Evolutionary conservation across 2,888 invertebrate species (phyloP).

Genomic region (Blastobasis adustella): DNA sequence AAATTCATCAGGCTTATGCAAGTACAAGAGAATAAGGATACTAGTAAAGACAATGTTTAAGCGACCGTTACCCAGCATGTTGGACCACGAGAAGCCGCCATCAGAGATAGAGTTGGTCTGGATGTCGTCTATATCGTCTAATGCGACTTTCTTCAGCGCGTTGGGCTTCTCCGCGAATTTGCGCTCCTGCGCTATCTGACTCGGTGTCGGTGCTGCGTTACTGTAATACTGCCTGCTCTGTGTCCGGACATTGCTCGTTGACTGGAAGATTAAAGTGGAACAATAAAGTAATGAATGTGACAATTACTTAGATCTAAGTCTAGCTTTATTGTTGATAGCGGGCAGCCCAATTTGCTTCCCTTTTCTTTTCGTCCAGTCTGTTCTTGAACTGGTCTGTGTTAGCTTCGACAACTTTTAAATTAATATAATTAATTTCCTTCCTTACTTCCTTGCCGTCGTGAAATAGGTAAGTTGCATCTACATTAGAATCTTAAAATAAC

Average conservation of each 20-base stretch:
- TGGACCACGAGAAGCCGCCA: conserved; percentile 90
- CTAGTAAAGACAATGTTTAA: no score
- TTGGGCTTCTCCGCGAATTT: conserved; percentile 94
- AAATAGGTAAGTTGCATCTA: neutral
- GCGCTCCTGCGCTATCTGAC: conserved; percentile 74
- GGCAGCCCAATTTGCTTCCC: no score
- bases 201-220: conserved; percentile 51
- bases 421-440: neutral
- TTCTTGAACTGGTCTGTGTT: no score
- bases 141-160: conserved; percentile 88
- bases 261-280: conserved; percentile 37
- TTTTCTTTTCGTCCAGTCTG: no score
- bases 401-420: no score
- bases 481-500: neutral
- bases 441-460: neutral
- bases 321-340: no score
- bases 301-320: neutral
- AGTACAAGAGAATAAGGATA: no score
- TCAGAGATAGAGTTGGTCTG: conserved; percentile 87
- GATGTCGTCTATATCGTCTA: conserved; percentile 87
- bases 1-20: no score
- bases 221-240: conserved; percentile 67
- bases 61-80: conserved; percentile 79
- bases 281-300: neutral
- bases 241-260: conserved; percentile 61